Evolutionary conservation across 2,113 vertebrate species (phyloP), one percentile per base, ranked within the genome.

Genomic region (Regulus satrapa): DNA sequence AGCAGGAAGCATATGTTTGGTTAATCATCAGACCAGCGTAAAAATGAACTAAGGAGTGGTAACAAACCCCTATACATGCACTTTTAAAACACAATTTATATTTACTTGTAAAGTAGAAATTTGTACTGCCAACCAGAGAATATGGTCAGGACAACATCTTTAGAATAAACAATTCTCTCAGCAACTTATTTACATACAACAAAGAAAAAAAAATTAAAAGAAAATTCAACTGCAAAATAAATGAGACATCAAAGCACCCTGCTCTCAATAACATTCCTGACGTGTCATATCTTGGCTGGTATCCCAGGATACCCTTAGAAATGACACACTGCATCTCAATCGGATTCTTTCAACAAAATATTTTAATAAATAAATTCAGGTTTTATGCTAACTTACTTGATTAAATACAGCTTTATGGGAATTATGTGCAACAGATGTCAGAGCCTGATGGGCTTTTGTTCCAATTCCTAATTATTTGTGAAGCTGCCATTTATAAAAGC

Each of bases 261-360:
- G 84, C 40, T 92, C 61, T 94, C 89, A 97, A 91, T 94, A 94
- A 94, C 94, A 93, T 97, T 95, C 75, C 90, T 92, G 24, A 93
- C 93, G 85, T 92, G 85, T 90, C 94, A 81, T 95, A 96, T 89
- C 43, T 95, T 97, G 96, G 96, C 94, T 66, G 4, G 74, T 91
- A 95, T 96, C 95, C 96, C 95, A 87, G 96, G 95, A 97, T 95
- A 95, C 92, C 93, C 92, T 79, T 84, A 83, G 76, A 95, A 97
- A 94, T 92, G 79, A 96, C 91, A 95, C 91, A 85, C 13, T 52
- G 66, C 89, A 92, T 89, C 75, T 95, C 91, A 95, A 78, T 75
- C 61, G 86, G 52, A 92, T 91, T 92, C 92, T 92, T 96, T 96
- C 84, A 95, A 87, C 80, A 94, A 94, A 95, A 95, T 95, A 95